Conservation (phyloP, 1,140 invertebrate species). For the Listronotus bonariensis region DNA sequence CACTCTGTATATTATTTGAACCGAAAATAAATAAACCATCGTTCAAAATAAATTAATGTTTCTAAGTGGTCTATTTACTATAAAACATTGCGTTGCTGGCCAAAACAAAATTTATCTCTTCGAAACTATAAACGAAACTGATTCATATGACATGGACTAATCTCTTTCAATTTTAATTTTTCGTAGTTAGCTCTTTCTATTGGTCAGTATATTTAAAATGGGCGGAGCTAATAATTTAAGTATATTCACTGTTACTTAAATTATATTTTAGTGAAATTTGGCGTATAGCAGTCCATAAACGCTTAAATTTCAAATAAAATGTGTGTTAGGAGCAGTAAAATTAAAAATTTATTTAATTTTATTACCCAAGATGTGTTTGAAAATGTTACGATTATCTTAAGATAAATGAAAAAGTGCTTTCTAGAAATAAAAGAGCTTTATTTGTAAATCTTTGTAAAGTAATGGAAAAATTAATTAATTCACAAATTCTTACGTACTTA, state of each 20-base stretch:
- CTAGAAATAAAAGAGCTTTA: too few species aligned
- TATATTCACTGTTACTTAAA: neutral
- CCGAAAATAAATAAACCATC: constrained; percentile 10
- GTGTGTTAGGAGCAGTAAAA: too few species aligned
- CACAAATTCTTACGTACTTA: too few species aligned
- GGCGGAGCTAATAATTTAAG: constrained; percentile 1
- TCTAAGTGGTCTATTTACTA: constrained; percentile 27
- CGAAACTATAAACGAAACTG: constrained; percentile 21
- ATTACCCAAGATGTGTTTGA: too few species aligned
- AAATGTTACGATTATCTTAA: too few species aligned
- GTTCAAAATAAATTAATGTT: constrained; percentile 25
- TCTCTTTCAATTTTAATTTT: constrained; percentile 13
- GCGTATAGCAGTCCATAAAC: too few species aligned
- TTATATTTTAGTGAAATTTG: too few species aligned
- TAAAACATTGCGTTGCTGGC: constrained; percentile 16
- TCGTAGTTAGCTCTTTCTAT: neutral
- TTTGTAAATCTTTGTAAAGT: too few species aligned
- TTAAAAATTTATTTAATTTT: too few species aligned
- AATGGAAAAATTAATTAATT: too few species aligned
- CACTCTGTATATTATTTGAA: neutral
- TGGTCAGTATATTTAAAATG: constrained; percentile 10
- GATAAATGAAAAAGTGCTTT: too few species aligned
- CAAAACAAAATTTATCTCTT: constrained; percentile 28
- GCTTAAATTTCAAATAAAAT: too few species aligned
- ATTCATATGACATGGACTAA: constrained; percentile 21